phyloP scores from a whole-genome alignment of 2,797 vertebrate genomes.

The Varecia variegata region DNA sequence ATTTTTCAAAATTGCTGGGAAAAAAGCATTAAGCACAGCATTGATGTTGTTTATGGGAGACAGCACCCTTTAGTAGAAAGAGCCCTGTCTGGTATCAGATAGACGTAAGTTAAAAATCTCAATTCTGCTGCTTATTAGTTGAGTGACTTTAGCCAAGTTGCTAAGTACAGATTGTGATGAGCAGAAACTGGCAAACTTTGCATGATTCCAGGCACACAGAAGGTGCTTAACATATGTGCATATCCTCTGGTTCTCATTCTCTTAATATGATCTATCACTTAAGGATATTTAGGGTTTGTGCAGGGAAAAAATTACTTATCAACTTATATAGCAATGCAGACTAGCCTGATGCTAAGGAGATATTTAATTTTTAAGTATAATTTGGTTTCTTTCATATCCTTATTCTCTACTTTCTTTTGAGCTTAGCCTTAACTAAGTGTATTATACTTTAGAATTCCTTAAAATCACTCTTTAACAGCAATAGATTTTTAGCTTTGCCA shows the following conservation, averaged over 20 bases:
- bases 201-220: background rate
- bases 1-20: background rate
- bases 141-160: background rate
- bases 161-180: background rate
- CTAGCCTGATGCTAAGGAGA: background rate
- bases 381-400: background rate
- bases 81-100: background rate
- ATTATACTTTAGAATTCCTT: background rate
- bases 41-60: background rate
- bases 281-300: background rate
- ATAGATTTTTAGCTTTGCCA: constrained; percentile 16
- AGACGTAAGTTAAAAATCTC: background rate
- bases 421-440: background rate
- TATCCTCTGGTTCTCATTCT: background rate
- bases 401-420: background rate
- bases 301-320: background rate
- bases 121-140: background rate
- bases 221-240: background rate
- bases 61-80: background rate
- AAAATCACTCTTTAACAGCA: background rate
- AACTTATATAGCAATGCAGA: background rate
- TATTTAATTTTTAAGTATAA: background rate
- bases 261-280: background rate
- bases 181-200: background rate
- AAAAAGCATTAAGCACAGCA: background rate